Evolutionary conservation across 2,797 vertebrate species (phyloP).

Genomic region (Intellagama lesueurii): DNA sequence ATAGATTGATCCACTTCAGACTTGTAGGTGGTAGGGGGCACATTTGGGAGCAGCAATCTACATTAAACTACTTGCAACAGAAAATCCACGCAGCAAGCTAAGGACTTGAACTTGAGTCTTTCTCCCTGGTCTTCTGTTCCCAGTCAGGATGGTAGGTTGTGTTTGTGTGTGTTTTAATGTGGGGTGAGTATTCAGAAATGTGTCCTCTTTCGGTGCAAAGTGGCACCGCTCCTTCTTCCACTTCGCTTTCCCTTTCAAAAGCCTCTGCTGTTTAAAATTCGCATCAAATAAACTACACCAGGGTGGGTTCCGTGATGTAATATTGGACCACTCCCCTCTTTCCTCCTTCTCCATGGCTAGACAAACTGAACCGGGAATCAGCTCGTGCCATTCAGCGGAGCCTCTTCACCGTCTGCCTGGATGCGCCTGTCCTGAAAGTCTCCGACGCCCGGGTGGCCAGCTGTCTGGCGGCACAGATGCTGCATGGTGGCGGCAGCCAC

Average conservation of each 20-base stretch:
- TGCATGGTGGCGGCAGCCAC: conserved; percentile 89
- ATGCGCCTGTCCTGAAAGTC: conserved; percentile 85
- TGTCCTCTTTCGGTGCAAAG: not conserved
- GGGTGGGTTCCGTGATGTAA: not conserved
- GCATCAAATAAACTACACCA: too few relatives aligned
- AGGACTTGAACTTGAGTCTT: too few relatives aligned
- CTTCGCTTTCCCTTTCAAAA: not conserved
- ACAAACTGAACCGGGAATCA: conserved; percentile 92
- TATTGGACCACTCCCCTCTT: not conserved
- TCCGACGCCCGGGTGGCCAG: conserved; percentile 84
- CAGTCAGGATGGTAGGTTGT: too few relatives aligned
- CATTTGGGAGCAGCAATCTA: too few relatives aligned
- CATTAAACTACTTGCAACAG: too few relatives aligned
- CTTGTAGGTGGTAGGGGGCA: too few relatives aligned
- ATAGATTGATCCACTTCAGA: too few relatives aligned
- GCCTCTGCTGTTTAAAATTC: too few relatives aligned
- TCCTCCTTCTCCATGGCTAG: conserved; percentile 62
- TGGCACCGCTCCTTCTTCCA: not conserved
- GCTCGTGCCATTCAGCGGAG: conserved; percentile 91
- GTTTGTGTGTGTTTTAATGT: too few relatives aligned
- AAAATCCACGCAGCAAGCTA: too few relatives aligned
- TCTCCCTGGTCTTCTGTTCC: too few relatives aligned
- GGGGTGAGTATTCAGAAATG: too few relatives aligned
- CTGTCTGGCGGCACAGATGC: conserved; percentile 88
- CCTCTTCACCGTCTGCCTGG: conserved; percentile 90